Conservation (phyloP, 2,797 vertebrate species). For the Alcedo quadribrachys region DNA sequence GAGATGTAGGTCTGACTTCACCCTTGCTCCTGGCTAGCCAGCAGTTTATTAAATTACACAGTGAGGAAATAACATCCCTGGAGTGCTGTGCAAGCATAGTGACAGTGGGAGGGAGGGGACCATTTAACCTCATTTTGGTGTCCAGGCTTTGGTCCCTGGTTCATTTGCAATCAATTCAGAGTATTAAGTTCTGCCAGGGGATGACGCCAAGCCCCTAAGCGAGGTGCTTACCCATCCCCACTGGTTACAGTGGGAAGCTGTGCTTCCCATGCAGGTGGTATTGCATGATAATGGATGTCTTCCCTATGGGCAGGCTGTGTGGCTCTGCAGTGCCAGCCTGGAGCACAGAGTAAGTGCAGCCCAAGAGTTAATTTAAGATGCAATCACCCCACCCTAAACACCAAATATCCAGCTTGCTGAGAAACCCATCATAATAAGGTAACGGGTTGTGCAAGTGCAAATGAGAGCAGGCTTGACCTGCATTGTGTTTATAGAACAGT, state of each 20-base stretch:
- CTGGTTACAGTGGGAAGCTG: rapidly evolving
- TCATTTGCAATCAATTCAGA: neutral
- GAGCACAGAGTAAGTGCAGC: neutral
- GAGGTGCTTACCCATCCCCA: rapidly evolving
- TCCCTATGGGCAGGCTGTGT: neutral
- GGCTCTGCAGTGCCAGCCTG: neutral
- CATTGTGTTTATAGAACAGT: neutral
- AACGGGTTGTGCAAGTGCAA: neutral
- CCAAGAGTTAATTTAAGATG: neutral
- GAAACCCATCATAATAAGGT: neutral
- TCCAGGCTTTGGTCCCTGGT: neutral
- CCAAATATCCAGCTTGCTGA: neutral
- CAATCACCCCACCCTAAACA: neutral
- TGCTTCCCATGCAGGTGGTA: neutral
- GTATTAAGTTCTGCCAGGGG: neutral
- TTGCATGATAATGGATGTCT: neutral
- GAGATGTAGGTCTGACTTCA: neutral
- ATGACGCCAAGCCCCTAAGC: neutral
- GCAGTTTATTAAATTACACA: neutral
- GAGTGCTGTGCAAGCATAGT: neutral
- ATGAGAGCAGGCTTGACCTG: neutral
- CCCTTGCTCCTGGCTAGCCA: neutral
- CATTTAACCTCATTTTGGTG: neutral
- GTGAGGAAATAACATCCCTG: neutral
- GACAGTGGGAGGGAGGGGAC: neutral